A percentile compares a stretch with the other conserved stretches of the same genome.
Conservation (phyloP, 2,888 invertebrate genomes). For the Drosophila nigricruria region DNA sequence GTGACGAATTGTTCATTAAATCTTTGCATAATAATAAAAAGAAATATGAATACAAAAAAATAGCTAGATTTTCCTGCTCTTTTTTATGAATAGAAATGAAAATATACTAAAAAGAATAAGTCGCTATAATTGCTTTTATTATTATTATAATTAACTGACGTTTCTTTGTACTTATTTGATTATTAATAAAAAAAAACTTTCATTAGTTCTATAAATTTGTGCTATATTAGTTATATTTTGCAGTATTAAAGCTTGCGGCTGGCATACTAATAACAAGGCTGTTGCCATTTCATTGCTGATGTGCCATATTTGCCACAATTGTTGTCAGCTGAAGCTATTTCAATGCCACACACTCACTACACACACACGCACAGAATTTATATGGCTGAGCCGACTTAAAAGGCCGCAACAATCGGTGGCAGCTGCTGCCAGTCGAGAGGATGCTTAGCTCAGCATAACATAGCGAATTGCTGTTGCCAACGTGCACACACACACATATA, state of each 20-base stretch:
- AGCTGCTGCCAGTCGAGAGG: conserved; percentile 66
- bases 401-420: conserved; percentile 76
- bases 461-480: conserved; percentile 47
- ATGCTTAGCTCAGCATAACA: conserved; percentile 76
- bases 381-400: conserved; percentile 70
- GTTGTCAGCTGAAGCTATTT: conserved; percentile 64
- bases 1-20: conserved; percentile 16
- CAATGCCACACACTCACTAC: conserved; percentile 49
- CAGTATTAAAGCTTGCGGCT: conserved; percentile 28
- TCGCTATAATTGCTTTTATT: neutral
- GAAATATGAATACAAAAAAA: conserved; percentile 11
- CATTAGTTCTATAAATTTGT: conserved; percentile 3
- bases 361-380: conserved; percentile 35
- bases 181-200: neutral
- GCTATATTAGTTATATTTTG: conserved; percentile 23
- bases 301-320: conserved; percentile 67
- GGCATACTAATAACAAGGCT: conserved; percentile 32
- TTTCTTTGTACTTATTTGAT: neutral
- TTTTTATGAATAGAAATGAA: conserved; percentile 4
- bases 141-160: neutral
- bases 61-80: neutral
- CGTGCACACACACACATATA: conserved; percentile 16
- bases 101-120: neutral
- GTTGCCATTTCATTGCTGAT: conserved; percentile 42
- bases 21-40: neutral